Evolutionary conservation across 2,797 vertebrate genomes (phyloP).

Genomic region (Pantherophis vulpinus): DNA sequence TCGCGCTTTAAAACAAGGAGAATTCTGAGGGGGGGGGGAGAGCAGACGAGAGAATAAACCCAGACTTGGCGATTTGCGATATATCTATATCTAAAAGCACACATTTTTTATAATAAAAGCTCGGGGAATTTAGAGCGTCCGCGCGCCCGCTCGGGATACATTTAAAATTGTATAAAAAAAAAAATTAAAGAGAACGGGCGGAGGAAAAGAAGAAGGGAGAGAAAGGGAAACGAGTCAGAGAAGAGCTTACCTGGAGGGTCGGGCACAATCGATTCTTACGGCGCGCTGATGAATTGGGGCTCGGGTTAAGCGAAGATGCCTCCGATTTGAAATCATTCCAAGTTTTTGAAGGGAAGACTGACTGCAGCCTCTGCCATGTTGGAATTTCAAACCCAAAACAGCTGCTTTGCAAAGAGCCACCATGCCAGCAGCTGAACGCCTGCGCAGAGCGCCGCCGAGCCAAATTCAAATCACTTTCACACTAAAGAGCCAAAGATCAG

Average conservation of each 20-base stretch:
- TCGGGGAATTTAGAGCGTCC: conserved; percentile 33
- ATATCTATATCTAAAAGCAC: no score
- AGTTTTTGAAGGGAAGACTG: conserved; percentile 94
- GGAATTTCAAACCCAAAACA: conserved; percentile 99
- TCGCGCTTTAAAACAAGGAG: conserved; percentile 65
- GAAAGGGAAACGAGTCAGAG: conserved; percentile 40
- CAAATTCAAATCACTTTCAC: conserved; percentile 90
- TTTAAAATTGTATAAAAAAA: conserved; percentile 64
- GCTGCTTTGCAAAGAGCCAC: conserved; percentile 90
- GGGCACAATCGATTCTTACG: conserved; percentile 85
- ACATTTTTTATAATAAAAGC: conserved; percentile 38
- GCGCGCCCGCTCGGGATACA: conserved; percentile 38
- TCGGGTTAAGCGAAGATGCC: conserved; percentile 84
- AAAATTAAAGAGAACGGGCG: conserved; percentile 58
- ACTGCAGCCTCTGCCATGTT: conserved; percentile 99
- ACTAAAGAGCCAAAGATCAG: conserved; percentile 75
- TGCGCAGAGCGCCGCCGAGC: conserved; percentile 84
- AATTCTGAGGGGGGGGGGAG: conserved; percentile 34
- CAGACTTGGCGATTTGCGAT: neutral
- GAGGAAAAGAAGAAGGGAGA: neutral
- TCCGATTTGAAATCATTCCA: conserved; percentile 93
- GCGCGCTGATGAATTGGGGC: conserved; percentile 80
- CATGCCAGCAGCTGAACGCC: conserved; percentile 87
- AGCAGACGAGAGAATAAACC: neutral
- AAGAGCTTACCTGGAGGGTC: conserved; percentile 88